A percentile compares a stretch with the other conserved stretches of the same genome.
Evolutionary conservation across 2,888 invertebrate species (phyloP).

Genomic region (Cyclophora albipunctata): DNA sequence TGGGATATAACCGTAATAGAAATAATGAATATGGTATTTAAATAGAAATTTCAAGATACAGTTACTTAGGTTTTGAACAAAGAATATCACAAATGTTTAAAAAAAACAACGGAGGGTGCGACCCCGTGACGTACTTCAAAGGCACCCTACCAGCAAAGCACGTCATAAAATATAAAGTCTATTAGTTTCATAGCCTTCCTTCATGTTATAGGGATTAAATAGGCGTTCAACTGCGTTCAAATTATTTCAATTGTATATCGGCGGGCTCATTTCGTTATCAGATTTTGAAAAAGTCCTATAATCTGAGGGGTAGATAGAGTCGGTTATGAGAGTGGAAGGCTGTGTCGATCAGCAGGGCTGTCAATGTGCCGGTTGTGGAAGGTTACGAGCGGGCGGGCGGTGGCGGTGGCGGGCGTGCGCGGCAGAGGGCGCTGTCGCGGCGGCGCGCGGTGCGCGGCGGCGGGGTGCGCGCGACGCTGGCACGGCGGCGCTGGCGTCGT

Average conservation of each 20-base stretch:
- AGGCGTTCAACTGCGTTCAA: background rate
- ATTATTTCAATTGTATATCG: too few relatives aligned
- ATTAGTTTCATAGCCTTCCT: constrained; percentile 19
- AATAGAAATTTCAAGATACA: too few relatives aligned
- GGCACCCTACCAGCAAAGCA: constrained; percentile 31
- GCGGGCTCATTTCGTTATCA: too few relatives aligned
- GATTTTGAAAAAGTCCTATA: too few relatives aligned
- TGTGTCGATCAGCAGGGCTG: constrained; percentile 50
- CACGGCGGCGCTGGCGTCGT: constrained; percentile 71
- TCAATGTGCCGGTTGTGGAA: constrained; percentile 63
- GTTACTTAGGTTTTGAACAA: too few relatives aligned
- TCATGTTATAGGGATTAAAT: constrained; percentile 15
- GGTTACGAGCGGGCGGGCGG: constrained; percentile 55
- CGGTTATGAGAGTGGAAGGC: constrained; percentile 22
- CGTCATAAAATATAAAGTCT: constrained; percentile 33
- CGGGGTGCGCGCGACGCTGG: constrained; percentile 53
- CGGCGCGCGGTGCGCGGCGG: constrained; percentile 43
- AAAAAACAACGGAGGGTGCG: constrained; percentile 33
- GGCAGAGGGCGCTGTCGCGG: constrained; percentile 45
- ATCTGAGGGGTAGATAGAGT: constrained; percentile 1
- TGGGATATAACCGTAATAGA: background rate
- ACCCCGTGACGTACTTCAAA: constrained; percentile 31
- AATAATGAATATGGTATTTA: constrained; percentile 9
- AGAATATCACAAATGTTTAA: constrained; percentile 5
- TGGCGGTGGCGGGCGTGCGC: constrained; percentile 46